These are phyloP conservation scores for Oligia fasciuncula DNA, from an alignment of 2,888 invertebrate species.

Conservation along the genomic window DNA sequence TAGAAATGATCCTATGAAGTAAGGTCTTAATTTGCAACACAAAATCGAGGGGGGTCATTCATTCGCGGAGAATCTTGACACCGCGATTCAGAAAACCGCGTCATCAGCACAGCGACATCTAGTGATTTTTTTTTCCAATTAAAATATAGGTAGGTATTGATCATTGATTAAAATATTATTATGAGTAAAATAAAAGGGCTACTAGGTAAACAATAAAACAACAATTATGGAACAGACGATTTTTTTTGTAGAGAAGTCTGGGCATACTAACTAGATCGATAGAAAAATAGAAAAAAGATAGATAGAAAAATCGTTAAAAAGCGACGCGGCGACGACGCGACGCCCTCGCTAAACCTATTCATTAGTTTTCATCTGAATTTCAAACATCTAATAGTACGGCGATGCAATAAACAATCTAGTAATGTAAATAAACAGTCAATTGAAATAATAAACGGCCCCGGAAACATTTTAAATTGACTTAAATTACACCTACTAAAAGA, in stretches of 20 bases:
- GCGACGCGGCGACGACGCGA: too few species aligned
- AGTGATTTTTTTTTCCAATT: neutral
- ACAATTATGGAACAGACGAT: neutral
- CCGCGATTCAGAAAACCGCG: slow-evolving; percentile 46
- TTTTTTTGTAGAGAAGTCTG: neutral
- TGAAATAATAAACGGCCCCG: neutral
- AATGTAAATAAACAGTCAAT: too few species aligned
- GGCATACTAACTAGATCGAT: neutral
- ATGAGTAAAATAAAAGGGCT: too few species aligned
- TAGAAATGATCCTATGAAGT: slow-evolving; percentile 64
- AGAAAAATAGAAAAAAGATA: too few species aligned
- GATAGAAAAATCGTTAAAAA: neutral
- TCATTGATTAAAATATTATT: neutral
- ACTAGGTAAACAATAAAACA: neutral
- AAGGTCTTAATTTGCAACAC: slow-evolving; percentile 41
- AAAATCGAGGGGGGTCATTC: slow-evolving; percentile 31
- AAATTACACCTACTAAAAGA: neutral
- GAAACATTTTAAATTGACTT: neutral
- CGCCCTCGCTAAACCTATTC: neutral
- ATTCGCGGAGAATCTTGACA: slow-evolving; percentile 47
- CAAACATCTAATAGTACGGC: neutral
- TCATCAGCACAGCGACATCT: slow-evolving; percentile 50
- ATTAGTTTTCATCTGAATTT: neutral
- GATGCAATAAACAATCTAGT: too few species aligned
- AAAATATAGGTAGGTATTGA: neutral